Base-by-base conservation (phyloP, 2,113 vertebrate genomes). In the Phaethornis superciliosus region DNA sequence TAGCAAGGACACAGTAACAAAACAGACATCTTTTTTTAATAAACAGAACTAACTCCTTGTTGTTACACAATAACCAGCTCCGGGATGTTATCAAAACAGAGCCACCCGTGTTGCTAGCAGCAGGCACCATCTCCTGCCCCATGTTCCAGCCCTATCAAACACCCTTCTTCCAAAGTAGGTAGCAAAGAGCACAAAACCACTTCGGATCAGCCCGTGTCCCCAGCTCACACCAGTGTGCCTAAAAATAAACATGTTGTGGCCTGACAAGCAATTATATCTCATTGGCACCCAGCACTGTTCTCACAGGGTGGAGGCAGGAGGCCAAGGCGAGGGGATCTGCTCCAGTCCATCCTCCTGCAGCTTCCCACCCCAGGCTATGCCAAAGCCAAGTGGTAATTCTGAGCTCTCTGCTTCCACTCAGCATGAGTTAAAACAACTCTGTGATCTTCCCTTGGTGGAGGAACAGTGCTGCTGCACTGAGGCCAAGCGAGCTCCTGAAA, bases 201-300 rank as follows among this genome's bases (percentile, higher is more conserved):
- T 89, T 71, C 81, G 83, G 56, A 88, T 84, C 81, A 93, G 88
- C 74, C 60, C 4, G 0, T 51, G 83, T 92, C 91, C 90, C 93
- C 84, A 89, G 83, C 67, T 90, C 83, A 93, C 85, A 94, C n/a
- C 2, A 0, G 24, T 14, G 3, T 54, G 81, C 49, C 85, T 94
- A 84, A 91, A 96, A 94, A 95, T 95, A 95, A 92, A 81, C 95
- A 67, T 44, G 80, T 82, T 80, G 49, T 6, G 4, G 89, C 95
- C 70, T 96, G 95, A 94, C 46, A 42, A 84, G 70, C 32, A 89
- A 94, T 94, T 94, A 56, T n/a, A 93, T 30, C 65, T 93, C 33
- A 9, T 0, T 94, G 90, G 87, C 76, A 0, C 60, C 62, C 74
- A 77, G 72, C 76, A 19, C 63, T 22, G 84, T 47, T 94, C 94